Evolutionary conservation across 2,797 vertebrate species (phyloP).

Genomic region (Tamandua tetradactyla): DNA sequence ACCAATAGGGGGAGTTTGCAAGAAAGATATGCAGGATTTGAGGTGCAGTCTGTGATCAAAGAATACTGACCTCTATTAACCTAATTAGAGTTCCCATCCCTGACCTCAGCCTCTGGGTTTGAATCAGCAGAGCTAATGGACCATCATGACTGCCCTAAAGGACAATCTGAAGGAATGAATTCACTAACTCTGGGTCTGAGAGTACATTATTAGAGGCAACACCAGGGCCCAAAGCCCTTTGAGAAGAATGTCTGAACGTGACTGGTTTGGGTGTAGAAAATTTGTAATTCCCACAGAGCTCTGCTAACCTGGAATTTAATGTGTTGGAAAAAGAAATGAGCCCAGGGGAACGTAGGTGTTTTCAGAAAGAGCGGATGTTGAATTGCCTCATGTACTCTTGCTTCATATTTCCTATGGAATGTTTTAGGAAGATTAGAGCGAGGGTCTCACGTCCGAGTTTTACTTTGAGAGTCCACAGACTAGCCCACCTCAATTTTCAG

Average conservation of each 20-base stretch:
- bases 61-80: constrained; percentile 16
- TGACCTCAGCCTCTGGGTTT: not conserved
- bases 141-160: not conserved
- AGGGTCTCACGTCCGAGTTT: not conserved
- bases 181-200: not conserved
- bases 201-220: not conserved
- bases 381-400: not conserved
- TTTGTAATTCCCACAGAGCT: not conserved
- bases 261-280: not conserved
- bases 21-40: not conserved
- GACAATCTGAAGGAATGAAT: not conserved
- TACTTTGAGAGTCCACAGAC: not conserved
- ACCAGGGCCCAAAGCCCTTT: not conserved
- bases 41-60: not conserved
- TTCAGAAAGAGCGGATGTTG: not conserved
- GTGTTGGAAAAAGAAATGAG: constrained; percentile 2
- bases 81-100: not conserved
- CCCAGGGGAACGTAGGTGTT: not conserved
- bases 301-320: not conserved
- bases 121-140: not conserved
- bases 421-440: not conserved
- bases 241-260: not conserved
- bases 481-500: not conserved
- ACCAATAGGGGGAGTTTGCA: not conserved
- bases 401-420: not conserved